Conservation (phyloP, 2,113 vertebrate genomes). For the Cyanoderma ruficeps region DNA sequence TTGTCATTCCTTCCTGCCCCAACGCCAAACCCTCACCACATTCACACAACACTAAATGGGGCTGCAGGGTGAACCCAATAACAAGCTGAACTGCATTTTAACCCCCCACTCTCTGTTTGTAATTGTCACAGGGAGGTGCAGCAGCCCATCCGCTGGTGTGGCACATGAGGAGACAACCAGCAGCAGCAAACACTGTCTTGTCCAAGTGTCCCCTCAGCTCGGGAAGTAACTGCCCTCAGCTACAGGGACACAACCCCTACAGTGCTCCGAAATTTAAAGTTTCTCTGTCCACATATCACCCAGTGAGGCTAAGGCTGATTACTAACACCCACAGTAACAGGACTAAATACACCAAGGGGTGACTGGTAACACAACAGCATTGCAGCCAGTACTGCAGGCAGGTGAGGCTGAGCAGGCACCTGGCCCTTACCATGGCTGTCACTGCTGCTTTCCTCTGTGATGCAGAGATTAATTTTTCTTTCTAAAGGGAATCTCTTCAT, state of each 20-base stretch:
- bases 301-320: neutral
- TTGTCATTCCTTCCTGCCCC: neutral
- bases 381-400: neutral
- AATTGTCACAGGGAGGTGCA: neutral
- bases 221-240: neutral
- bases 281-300: neutral
- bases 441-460: neutral
- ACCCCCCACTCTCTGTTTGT: neutral
- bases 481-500: neutral
- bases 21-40: neutral
- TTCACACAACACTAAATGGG: too few relatives aligned
- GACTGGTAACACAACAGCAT: neutral
- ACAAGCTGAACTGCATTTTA: neutral
- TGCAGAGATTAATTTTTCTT: neutral
- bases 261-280: neutral
- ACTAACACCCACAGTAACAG: neutral
- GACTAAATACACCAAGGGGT: neutral
- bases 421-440: neutral
- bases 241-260: neutral
- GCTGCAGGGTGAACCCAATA: neutral
- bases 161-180: neutral
- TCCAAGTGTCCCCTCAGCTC: neutral
- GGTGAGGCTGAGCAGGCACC: neutral
- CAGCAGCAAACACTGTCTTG: fast-evolving
- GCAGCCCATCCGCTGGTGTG: fast-evolving